Conservation (phyloP, 2,888 invertebrate species). For the Imbricaverruca yamaguchii region DNA sequence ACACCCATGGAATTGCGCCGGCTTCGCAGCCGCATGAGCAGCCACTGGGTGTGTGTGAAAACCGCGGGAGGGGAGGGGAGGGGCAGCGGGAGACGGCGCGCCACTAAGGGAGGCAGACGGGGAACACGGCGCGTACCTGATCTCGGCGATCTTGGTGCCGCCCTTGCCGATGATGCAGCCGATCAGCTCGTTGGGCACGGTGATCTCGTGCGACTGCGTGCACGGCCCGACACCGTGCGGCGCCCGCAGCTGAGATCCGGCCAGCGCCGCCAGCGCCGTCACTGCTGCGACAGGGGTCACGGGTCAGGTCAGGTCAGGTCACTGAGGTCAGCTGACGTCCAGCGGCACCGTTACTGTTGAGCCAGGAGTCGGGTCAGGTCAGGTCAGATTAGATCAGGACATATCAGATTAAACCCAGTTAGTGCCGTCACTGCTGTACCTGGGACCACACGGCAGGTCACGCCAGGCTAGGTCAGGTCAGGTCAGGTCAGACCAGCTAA, state of each 20-base stretch:
- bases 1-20: no score
- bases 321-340: background rate
- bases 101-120: no score
- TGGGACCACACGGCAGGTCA: no score
- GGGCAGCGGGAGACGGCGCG: no score
- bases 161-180: conserved; percentile 99
- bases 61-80: no score
- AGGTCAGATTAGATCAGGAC: no score
- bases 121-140: conserved; percentile 49
- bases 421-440: no score
- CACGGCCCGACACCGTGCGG: conserved; percentile 43
- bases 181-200: conserved; percentile 95
- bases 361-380: background rate
- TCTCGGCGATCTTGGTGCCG: conserved; percentile 97
- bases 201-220: conserved; percentile 92
- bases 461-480: no score
- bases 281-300: background rate
- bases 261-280: conserved; percentile 75
- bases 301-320: conserved; percentile 32
- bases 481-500: no score
- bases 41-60: no score
- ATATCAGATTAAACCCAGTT: no score
- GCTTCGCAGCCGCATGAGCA: no score
- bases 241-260: conserved; percentile 72
- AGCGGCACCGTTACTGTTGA: background rate